Base-by-base conservation (phyloP, 2,797 vertebrate genomes). In the Intellagama lesueurii region DNA sequence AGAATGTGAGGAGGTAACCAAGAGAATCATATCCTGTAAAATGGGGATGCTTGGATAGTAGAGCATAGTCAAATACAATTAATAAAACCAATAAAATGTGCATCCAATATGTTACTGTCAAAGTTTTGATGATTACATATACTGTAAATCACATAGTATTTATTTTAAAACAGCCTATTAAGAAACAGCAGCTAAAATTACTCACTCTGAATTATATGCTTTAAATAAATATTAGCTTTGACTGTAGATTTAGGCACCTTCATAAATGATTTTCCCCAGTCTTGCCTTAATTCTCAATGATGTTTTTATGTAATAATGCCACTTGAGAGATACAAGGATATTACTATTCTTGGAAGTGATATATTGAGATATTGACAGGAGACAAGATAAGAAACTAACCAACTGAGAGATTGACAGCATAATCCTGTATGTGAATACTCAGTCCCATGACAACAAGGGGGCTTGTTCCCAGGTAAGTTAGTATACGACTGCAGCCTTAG, bases 241-340 rank as follows among this genome's bases (percentile, higher is more conserved):
- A 91, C 22, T 4, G 32, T 88, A 68, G 32, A 22, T 77, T 24
- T 70, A 78, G n/a, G 17, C 69, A 64, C 91, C 82, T 30, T 93
- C 81, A 72, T 90, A 90, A 92, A 89, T 91, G 73, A 84, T 91
- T 91, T 83, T 8, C 40, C 19, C 22, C 40, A 66, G 49, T 78
- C 5, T 26, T 79, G 28, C 44, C 2, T 85, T 89, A 75, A 0
- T 89, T 35, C 80, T 1, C 1, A 0, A 0, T 8, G n/a, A 64
- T 77, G 56, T 66, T 52, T 90, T 32, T 47, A 47, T 73, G 14
- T 90, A 90, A 88, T 86, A 17, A 16, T 88, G 6, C 78, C 73
- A 60, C 47, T 89, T 85, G 40, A 73, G 8, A 52, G 40, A 49
- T 8, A 60, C 5, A 69, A 44, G 40, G 40, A 70, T 79, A 32